phyloP scores from a whole-genome alignment of 2,113 vertebrate genomes.

The Cynocephalus volans region DNA sequence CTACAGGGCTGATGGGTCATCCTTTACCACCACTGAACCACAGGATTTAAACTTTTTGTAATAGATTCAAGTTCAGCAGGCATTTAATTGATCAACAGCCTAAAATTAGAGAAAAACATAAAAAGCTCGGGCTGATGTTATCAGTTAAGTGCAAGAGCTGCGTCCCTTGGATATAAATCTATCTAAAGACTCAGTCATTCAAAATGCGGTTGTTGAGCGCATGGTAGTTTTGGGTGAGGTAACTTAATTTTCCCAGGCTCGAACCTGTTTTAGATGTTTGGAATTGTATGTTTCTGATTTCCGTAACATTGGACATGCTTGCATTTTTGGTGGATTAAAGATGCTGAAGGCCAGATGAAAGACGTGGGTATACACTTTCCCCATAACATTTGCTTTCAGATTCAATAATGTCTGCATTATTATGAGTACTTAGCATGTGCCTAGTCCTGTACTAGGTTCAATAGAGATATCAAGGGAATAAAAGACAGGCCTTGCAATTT shows the following conservation, averaged over 20 bases:
- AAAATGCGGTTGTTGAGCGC: neutral
- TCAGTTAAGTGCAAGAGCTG: neutral
- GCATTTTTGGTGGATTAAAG: slow-evolving; percentile 9
- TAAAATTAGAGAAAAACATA: slow-evolving; percentile 35
- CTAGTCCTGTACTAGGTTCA: neutral
- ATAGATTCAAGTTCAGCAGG: neutral
- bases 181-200: neutral
- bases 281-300: neutral
- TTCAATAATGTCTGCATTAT: neutral
- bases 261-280: neutral
- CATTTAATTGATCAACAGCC: neutral
- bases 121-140: neutral
- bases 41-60: neutral
- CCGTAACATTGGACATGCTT: neutral
- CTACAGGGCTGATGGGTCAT: neutral
- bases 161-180: neutral
- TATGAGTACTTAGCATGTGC: neutral
- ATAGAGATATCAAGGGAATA: neutral
- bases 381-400: neutral
- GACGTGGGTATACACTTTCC: neutral
- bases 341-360: neutral
- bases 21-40: neutral
- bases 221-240: neutral
- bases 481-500: neutral
- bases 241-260: neutral